Base-by-base conservation (phyloP, 2,797 vertebrate species). In the Acanthurus tractus region DNA sequence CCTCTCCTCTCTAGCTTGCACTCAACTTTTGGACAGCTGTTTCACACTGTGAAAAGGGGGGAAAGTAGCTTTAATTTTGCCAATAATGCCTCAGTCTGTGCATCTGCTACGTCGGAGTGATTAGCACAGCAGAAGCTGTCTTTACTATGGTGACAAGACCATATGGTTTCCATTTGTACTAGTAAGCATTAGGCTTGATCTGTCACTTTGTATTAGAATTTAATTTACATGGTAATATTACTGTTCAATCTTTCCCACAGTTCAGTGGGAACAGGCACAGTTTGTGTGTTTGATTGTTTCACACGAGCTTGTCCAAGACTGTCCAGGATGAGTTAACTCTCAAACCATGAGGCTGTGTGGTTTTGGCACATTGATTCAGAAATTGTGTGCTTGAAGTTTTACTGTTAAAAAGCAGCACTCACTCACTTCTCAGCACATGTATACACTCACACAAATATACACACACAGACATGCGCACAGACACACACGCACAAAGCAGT, bases 31-130 rank as follows among this genome's bases (percentile, higher is more conserved):
- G 78, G 81, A 89, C 88, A 92, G 89, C 85, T 90, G 89, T 91
- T 92, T 89, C 84, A 84, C 69, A 63, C 76, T 70, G 83, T 58
- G 76, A 86, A 74, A 84, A 79, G 57, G 63, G 42, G 66, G 76
- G 56, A 69, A 81, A 67, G 79, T 80, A 79, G 83, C 69, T 86
- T 87, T 82, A 70, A 87, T 91, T 91, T 84, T 62, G 81, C 82
- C 81, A 88, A 87, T 87, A 90, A 91, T 81, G 81, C 82, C 83
- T 81, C 78, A 84, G 76, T 88, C 78, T 82, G 78, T 88, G 83
- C 90, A 89, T 92, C 91, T 92, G 91, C 81, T 89, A 46, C 74
- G 85, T 66, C 62, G 36, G 69, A 88, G 85, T 82, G 85, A 91
- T 90, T 90, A 89, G 84, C 64, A 23, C 79, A 81, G 84, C 89